A percentile compares a stretch with the other conserved stretches of the same genome.
Conservation (phyloP, 2,797 vertebrate species). For the Manis javanica region DNA sequence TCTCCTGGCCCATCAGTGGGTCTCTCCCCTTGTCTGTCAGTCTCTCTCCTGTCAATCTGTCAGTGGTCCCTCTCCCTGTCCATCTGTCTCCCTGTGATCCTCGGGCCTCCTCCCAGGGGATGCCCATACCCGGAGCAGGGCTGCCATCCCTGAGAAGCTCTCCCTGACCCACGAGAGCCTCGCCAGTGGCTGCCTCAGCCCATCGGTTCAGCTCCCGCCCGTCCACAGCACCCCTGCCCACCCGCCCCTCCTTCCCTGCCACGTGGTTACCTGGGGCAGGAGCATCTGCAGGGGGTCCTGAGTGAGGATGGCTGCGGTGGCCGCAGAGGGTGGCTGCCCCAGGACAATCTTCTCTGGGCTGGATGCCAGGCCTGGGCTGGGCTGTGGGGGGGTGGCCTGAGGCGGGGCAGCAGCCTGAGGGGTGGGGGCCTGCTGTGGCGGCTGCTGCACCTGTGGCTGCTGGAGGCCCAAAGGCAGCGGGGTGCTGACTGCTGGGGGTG, state of each 20-base stretch:
- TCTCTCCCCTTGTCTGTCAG: not conserved
- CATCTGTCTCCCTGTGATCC: not conserved
- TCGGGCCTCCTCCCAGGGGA: fast-evolving
- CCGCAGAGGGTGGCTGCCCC: conserved; percentile 86
- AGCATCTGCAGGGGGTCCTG: conserved; percentile 97
- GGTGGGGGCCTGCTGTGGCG: conserved; percentile 74
- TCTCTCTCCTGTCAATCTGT: not conserved
- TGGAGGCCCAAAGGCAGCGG: conserved; percentile 88
- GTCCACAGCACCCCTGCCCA: not conserved
- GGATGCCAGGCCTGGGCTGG: conserved; percentile 82
- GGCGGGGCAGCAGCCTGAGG: conserved; percentile 86
- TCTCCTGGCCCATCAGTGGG: no score
- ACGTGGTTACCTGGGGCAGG: conserved; percentile 93
- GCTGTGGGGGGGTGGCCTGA: conserved; percentile 81
- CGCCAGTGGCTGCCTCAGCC: not conserved
- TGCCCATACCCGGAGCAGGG: not conserved
- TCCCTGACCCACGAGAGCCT: not conserved
- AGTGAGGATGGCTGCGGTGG: conserved; percentile 91
- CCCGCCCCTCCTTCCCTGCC: no score
- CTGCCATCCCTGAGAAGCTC: not conserved
- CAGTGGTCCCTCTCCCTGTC: not conserved
- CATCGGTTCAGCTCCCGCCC: not conserved
- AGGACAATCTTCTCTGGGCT: conserved; percentile 94
- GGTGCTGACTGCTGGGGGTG: conserved; percentile 83
- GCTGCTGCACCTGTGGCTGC: conserved; percentile 82